Base-by-base conservation (phyloP, 2,113 vertebrate species). In the Microtus richardsoni region DNA sequence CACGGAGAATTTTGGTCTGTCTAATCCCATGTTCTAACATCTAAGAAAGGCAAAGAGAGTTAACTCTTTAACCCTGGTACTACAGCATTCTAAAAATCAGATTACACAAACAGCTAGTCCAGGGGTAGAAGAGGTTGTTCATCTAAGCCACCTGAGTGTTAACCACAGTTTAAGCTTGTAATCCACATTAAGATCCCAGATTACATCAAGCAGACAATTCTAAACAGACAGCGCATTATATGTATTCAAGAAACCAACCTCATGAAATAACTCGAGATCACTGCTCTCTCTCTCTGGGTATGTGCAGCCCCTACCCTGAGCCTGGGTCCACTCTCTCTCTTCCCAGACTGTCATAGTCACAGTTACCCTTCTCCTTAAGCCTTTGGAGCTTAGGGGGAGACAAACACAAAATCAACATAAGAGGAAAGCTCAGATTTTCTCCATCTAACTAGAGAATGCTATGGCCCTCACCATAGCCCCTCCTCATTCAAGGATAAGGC, bases 81-180 rank as follows among this genome's bases (percentile, higher is more conserved):
- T 47, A 80, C 89, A 96, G 68, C n/a, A 75, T 73, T 93, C 83
- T 91, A 93, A 93, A 92, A 86, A 66, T 36, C 14, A 62, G 79
- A 5, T 89, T 93, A 96, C 70, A 94, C 79, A 77, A 91, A 96
- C 52, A 77, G 74, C 58, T 88, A 44, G 52, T 91, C 77, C 47
- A 58, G 22, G 22, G n/a, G 22, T 39, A 92, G 64, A 96, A 49
- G 86, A 49, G 16, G 49, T 71, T 68, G 64, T 75, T 96, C 11
- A 30, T 82, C 70, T 88, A 39, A 85, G 22, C 5, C 3, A 47
- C 44, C 41, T 52, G 21, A n/a, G 13, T 49, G 88, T 21, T 62
- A 88, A 77, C 30, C n/a, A 24, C 54, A 88, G 73, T 93, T 94
- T 82, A 78, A 91, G 62, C 75, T 94, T 94, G 88, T 49, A 66